phyloP scores from a whole-genome alignment of 2,888 invertebrate genomes.

The Cataglyphis livida region DNA sequence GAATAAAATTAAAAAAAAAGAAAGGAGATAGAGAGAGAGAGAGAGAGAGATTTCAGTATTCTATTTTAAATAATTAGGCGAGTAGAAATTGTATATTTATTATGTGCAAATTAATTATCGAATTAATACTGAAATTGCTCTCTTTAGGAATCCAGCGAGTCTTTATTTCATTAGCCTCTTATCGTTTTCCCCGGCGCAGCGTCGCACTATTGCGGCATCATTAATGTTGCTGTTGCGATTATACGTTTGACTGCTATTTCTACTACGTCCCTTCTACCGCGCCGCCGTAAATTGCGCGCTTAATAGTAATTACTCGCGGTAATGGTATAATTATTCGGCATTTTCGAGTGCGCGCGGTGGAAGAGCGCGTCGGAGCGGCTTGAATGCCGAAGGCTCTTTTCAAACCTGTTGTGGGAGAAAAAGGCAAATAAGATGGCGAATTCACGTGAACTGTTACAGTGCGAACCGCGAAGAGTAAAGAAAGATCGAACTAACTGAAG shows the following conservation, averaged over 20 bases:
- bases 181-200: slow-evolving; percentile 37
- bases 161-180: slow-evolving; percentile 54
- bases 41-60: background rate
- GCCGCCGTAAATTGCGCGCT: slow-evolving; percentile 38
- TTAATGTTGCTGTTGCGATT: slow-evolving; percentile 50
- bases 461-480: slow-evolving; percentile 18
- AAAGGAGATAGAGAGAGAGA: too few species aligned
- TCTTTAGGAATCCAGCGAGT: background rate
- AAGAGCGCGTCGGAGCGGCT: slow-evolving; percentile 16
- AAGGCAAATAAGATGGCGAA: slow-evolving; percentile 20
- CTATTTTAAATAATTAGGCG: background rate
- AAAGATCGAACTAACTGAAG: slow-evolving; percentile 13
- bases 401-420: slow-evolving; percentile 18
- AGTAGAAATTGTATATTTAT: background rate
- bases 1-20: background rate
- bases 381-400: slow-evolving; percentile 47
- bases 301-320: slow-evolving; percentile 49
- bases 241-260: slow-evolving; percentile 48
- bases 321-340: slow-evolving; percentile 53
- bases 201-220: slow-evolving; percentile 19
- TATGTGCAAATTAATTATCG: slow-evolving; percentile 6
- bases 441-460: background rate
- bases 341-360: slow-evolving; percentile 34
- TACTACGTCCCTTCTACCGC: background rate
- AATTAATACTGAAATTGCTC: slow-evolving; percentile 22